phyloP scores from a whole-genome alignment of 2,113 vertebrate genomes.

The Plecturocebus donacophilus region DNA sequence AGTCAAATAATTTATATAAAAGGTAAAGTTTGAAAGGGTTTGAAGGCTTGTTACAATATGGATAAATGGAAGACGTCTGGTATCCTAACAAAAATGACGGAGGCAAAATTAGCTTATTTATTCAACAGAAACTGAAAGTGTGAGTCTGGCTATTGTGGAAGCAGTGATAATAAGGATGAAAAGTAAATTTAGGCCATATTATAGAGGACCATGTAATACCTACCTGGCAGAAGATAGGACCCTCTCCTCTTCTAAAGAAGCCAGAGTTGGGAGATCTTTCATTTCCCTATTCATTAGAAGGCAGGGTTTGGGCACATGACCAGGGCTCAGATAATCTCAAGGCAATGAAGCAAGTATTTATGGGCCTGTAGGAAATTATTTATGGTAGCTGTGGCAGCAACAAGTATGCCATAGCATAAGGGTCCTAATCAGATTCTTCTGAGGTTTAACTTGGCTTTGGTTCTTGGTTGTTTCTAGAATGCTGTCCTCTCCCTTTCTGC shows the following conservation, averaged over 20 bases:
- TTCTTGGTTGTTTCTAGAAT: neutral
- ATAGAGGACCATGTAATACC: neutral
- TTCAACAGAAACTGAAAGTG: neutral
- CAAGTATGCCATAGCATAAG: neutral
- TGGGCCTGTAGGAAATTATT: neutral
- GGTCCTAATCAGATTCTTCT: neutral
- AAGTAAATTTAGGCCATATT: neutral
- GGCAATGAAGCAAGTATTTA: neutral
- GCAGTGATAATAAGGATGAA: neutral
- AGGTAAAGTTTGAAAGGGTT: neutral
- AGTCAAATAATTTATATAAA: constrained; percentile 1
- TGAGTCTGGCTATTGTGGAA: neutral
- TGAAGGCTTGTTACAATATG: neutral
- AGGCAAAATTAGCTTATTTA: neutral
- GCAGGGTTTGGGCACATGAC: neutral
- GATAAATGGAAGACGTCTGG: neutral
- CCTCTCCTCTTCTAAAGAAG: neutral
- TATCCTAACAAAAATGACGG: neutral
- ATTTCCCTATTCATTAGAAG: neutral
- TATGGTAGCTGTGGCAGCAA: neutral
- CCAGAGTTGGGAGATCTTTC: neutral
- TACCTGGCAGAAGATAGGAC: neutral
- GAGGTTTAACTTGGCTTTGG: neutral
- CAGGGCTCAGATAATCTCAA: neutral
- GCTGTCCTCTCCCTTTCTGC: neutral